A percentile compares a stretch with the other conserved stretches of the same genome.
These are phyloP conservation scores for Gastrophysa polygoni DNA, from an alignment of 2,888 invertebrate species.

Conservation along the genomic window DNA sequence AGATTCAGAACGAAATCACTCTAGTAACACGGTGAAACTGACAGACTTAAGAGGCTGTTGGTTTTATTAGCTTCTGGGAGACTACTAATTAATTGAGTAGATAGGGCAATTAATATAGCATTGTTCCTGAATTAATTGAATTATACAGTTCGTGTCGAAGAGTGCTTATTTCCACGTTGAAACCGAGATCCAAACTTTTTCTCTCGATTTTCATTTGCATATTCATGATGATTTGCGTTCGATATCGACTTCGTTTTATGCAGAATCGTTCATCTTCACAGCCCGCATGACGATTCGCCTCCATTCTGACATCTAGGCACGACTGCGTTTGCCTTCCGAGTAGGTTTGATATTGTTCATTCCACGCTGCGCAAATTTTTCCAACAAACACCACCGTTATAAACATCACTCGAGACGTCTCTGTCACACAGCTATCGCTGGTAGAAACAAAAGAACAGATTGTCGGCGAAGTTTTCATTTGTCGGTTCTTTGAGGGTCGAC, in stretches of 20 bases:
- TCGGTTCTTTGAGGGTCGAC: slow-evolving; percentile 12
- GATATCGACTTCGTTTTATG: too few species aligned
- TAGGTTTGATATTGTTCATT: slow-evolving; percentile 10
- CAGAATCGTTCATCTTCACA: background rate
- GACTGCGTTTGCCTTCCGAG: slow-evolving; percentile 8
- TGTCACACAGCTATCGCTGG: slow-evolving; percentile 15
- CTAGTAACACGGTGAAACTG: slow-evolving; percentile 19
- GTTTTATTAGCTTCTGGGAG: slow-evolving; percentile 12
- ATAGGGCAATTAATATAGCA: slow-evolving; percentile 1
- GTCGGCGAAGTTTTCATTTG: slow-evolving; percentile 26
- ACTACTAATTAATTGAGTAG: slow-evolving; percentile 28
- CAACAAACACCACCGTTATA: slow-evolving; percentile 13
- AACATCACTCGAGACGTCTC: slow-evolving; percentile 32
- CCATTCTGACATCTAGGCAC: slow-evolving; percentile 13
- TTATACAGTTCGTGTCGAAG: background rate
- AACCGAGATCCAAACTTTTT: background rate
- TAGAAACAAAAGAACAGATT: slow-evolving; percentile 30
- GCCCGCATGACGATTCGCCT: slow-evolving; percentile 2
- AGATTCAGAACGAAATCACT: background rate
- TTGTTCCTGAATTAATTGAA: background rate
- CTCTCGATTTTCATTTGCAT: background rate
- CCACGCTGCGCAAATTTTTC: slow-evolving; percentile 3
- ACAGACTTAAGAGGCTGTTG: slow-evolving; percentile 21
- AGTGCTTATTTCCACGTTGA: background rate
- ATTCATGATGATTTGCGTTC: too few species aligned